Base-by-base conservation (phyloP, 2,113 vertebrate species). In the Pedionomus torquatus region DNA sequence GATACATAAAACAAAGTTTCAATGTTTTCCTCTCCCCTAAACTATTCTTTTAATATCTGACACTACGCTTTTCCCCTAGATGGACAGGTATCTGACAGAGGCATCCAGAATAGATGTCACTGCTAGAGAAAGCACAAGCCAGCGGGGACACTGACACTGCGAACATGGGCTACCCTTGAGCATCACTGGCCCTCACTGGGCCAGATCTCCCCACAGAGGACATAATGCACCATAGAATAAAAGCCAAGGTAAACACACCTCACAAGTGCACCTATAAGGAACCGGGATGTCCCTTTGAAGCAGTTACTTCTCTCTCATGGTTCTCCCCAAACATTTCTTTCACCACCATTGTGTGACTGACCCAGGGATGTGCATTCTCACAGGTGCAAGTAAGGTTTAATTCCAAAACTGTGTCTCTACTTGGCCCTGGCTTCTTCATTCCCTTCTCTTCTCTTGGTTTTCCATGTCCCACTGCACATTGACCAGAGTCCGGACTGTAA, bases 21-120 rank as follows among this genome's bases (percentile, higher is more conserved):
- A 65, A 2, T 35, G 7, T 14, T 88, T 92, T 35, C 20, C 12
- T 1, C 4, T 0, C 23, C 6, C 8, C 17, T 0, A 37, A 74
- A 28, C 20, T 41, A 21, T 61, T 37, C 24, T 46, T 64, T 46
- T 41, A 35, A 9, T n/a, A 35, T 70, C 28, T 39, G 26, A 58
- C 3, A 5, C 33, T 68, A 14, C 23, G 23, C 3, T 85, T 71
- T 94, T 78, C 68, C 58, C 25, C 19, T 31, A 54, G 43, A 31
- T 17, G 15, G 17, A 28, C 1, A 43, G 28, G 19, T 21, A 39
- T 7, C 17, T 49, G 31, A 33, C 33, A 77, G 44, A 43, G 15
- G 20, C 30, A 75, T 66, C 26, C 23, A 48, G 28, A n/a, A 18
- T 30, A 68, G 12, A 44, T 41, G 35, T 25, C 49, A 26, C 65